These are phyloP conservation scores for Oreochromis tanganicae DNA, from an alignment of 2,113 vertebrate species.

Conservation along the genomic window DNA sequence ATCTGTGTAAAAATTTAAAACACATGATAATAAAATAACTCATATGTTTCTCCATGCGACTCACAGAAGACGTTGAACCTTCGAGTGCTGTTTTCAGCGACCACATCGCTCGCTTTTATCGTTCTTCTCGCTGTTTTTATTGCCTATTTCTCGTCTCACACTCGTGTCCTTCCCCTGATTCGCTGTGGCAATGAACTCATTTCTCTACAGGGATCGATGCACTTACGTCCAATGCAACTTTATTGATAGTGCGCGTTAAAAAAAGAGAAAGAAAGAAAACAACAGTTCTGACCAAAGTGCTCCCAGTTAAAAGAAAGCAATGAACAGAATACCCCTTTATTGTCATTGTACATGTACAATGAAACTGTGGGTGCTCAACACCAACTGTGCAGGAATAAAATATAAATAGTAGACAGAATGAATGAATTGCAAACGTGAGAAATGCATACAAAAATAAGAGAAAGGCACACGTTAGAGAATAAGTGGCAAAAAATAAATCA, in stretches of 20 bases:
- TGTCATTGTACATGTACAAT: neutral
- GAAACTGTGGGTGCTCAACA: neutral
- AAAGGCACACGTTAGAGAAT: neutral
- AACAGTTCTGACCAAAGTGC: neutral
- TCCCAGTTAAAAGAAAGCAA: neutral
- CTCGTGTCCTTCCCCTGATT: neutral
- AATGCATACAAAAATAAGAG: neutral
- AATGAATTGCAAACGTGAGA: neutral
- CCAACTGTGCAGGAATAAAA: neutral
- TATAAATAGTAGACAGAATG: neutral
- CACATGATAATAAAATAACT: neutral
- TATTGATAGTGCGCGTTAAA: neutral
- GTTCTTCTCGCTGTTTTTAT: neutral
- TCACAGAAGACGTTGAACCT: neutral
- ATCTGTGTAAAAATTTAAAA: neutral
- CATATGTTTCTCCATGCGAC: neutral
- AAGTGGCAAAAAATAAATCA: neutral
- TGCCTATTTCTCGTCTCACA: neutral
- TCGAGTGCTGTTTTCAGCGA: neutral
- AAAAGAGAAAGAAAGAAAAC: neutral
- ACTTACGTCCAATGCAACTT: neutral
- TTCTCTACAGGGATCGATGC: slow-evolving; percentile 1
- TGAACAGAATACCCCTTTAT: neutral
- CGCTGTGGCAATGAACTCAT: neutral
- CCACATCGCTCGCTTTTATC: neutral